Base-by-base conservation (phyloP, 2,113 vertebrate genomes). In the Erythrocercus mccallii region DNA sequence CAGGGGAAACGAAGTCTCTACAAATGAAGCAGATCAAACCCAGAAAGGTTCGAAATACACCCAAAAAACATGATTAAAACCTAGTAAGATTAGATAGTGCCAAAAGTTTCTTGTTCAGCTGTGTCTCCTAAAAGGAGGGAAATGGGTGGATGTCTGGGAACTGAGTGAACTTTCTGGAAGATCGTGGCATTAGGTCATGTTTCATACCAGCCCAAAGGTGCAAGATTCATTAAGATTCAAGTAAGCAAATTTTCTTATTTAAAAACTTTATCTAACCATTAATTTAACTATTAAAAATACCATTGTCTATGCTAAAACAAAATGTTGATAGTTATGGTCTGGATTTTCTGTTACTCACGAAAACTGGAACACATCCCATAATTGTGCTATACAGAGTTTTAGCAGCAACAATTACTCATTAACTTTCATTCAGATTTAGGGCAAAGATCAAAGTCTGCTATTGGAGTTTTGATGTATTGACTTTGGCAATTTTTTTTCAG, bases 21-120 rank as follows among this genome's bases (percentile, higher is more conserved):
- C 1, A 1, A 54, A 65, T 45, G 65, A 79, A 65, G 33, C 0
- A 0, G 37, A 64, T 44, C 31, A 79, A 44, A 35, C 25, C 3
- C 19, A 65, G 33, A 54, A 54, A 45, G 9, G 12, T 65, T 80
- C 0, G 0, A 80, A 54, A 65, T 45, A 65, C 7, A 54, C 25
- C 2, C 25, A 24, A 37, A 57, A 65, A 65, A 15, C 1, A 1
- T 35, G 33, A 54, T 37, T 45, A 31, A 54, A 54, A 45, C 38
- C 20, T 54, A 45, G 20, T 45, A 45, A 54, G 33, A 16, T 80
- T 56, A 80, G 50, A 45, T 16, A 27, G 40, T 80, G 27, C n/a
- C n/a, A 56, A 47, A 45, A 27, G 12, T 69, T 88, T 61, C 25
- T 87, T 51, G 16, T 50, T 86, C 71, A 38, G 17, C 12, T 15